Evolutionary conservation across 2,113 vertebrate genomes (phyloP).

Genomic region (Smithornis capensis): DNA sequence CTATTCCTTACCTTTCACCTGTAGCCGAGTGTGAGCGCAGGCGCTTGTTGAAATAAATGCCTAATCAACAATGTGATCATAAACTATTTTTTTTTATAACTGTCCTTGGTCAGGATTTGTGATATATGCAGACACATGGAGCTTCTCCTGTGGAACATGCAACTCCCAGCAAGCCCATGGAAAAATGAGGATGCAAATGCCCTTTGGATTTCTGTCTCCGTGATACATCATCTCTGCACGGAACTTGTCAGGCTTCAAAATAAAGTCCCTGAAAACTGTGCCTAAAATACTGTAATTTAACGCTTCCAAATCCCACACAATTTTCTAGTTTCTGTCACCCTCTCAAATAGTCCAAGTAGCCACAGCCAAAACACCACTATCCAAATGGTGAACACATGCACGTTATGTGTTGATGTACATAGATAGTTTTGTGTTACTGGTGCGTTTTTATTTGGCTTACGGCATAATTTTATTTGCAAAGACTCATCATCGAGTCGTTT

Average conservation of each 20-base stretch:
- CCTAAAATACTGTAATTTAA: background rate
- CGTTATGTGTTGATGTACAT: accelerated
- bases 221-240: background rate
- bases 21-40: accelerated
- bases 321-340: background rate
- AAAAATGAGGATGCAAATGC: background rate
- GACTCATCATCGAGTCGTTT: accelerated
- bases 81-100: background rate
- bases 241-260: background rate
- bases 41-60: background rate
- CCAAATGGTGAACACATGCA: accelerated
- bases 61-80: accelerated
- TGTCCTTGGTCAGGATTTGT: background rate
- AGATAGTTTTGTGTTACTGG: accelerated
- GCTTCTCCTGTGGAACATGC: accelerated
- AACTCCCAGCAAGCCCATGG: accelerated
- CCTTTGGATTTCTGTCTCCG: accelerated
- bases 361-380: background rate
- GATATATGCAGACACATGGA: background rate
- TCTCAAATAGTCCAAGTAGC: background rate
- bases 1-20: background rate
- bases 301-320: accelerated
- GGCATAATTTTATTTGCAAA: background rate
- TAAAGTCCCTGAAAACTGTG: background rate
- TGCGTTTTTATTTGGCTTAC: background rate